Base-by-base conservation (phyloP, 2,113 vertebrate species). In the Bolborhynchus lineola region DNA sequence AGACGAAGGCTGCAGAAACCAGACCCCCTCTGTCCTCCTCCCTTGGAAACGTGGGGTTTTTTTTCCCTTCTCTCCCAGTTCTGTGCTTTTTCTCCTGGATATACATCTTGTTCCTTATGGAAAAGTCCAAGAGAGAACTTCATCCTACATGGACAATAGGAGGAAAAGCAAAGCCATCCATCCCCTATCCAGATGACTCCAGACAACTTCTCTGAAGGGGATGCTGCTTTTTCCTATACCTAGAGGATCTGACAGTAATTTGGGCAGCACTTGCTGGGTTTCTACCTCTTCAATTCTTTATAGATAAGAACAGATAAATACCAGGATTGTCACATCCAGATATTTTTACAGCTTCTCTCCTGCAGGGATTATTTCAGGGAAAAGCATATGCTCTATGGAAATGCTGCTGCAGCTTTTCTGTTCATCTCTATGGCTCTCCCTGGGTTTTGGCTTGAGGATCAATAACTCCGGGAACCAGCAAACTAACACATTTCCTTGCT, bases 291-390 rank as follows among this genome's bases (percentile, higher is more conserved):
- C 13, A 90, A 25, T 65, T 49, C 87, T 68, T 85, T 90, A 57
- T 39, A 82, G 86, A 64, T 88, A 76, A 87, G 78, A 77, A 53
- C 67, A 74, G 74, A 85, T 80, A 91, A 92, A 87, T 26, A 65
- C 28, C 52, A 63, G 35, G 62, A 52, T 60, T 95, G 68, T 60
- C 52, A 91, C 69, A 69, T 80, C 44, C 70, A 91, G 79, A 42
- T 94, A 74, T 88, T 72, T 82, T 86, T 71, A 83, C 57, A 31
- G 52, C 55, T 94, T 80, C 47, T 80, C 52, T 94, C 79, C 79
- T 82, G 92, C 53, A 10, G 67, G 62, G 84, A 87, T 93, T 95
- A 95, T 92, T 91, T 93, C 57, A 44, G 91, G 77, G 65, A 74
- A 83, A 60, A 81, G 33, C 75, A 50, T 52, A 53, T 53, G 64